Base-by-base conservation (phyloP, 1,140 invertebrate species). In the Ceratosolen fusciceps region DNA sequence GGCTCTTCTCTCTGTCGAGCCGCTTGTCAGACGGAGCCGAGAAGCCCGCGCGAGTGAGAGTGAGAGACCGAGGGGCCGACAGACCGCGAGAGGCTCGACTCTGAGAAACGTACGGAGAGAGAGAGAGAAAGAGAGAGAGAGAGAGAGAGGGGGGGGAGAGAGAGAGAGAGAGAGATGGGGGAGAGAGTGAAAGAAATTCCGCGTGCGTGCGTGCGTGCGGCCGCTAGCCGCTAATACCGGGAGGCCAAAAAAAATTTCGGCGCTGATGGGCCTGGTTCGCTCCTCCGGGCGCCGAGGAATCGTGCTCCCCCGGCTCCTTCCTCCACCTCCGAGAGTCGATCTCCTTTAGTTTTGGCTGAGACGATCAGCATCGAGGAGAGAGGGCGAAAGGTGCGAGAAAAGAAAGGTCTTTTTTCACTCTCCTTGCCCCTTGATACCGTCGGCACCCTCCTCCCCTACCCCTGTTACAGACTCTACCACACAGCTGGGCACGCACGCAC, bases 401-500 rank as follows among this genome's bases (percentile, higher is more conserved):
- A 49, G 76, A 72, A 78, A 72, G 52, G 76, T 58, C n/a, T 37
- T 29, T 31, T 74, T 72, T 31, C 14, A 7, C 74, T 39, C 26
- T 16, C 62, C 47, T 52, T 73, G 43, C 37, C 16, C 21, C 54
- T 24, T n/a, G 9, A 52, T 74, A 52, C 26, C 37, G n/a, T 29
- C 37, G 21, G 10, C 71, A 37, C 12, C 14, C 49, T 60, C 29
- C 9, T 2, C 29, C 56, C 29, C 56, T 60, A 29, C 4, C 19
- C 7, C 62, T 67, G 9, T 39, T 39, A 21, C 34, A 37, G 8
- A 4, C 34, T 43, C 5, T n/a, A n/a, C n/a, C n/a, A 43, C 39
- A 12, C 39, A 12, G 5, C 5, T 7, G 39, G 12, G 39, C 39
- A 43, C 12, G 39, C 39, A 43, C 39, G 39, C 39, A 43, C 39